Conservation (phyloP, 2,113 vertebrate genomes). For the cattle (Bos taurus) region DNA sequence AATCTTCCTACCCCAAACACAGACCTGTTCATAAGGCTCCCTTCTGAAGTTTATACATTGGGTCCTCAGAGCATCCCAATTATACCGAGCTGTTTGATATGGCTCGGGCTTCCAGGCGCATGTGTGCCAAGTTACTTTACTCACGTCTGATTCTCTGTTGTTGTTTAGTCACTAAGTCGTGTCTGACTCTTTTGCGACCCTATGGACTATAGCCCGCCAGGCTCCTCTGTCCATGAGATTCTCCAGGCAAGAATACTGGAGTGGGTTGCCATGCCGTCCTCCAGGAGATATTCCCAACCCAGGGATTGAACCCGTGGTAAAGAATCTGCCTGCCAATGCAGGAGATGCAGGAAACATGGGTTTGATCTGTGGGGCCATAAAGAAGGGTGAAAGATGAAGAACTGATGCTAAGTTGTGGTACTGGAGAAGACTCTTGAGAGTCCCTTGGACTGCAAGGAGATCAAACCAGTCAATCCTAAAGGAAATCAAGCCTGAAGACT, state of each 20-base stretch:
- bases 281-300: neutral
- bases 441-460: neutral
- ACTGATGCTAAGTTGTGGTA: neutral
- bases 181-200: neutral
- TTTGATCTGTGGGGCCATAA: neutral
- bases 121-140: neutral
- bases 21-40: fast-evolving
- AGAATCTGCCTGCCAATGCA: neutral
- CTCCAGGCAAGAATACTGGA: neutral
- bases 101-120: neutral
- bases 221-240: neutral
- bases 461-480: neutral
- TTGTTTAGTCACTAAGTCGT: neutral
- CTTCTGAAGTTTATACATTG: neutral
- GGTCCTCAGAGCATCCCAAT: fast-evolving
- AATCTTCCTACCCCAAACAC: too few species aligned
- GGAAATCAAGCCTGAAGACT: neutral
- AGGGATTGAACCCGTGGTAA: neutral
- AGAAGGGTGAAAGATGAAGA: neutral
- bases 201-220: neutral
- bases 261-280: neutral
- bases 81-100: neutral
- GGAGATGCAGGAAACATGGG: neutral
- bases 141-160: neutral
- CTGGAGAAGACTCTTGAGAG: neutral